Percentiles rank a stretch among this genome's conserved stretches.
phyloP scores from a whole-genome alignment of 1,140 invertebrate genomes.

The Bombus picipes region DNA sequence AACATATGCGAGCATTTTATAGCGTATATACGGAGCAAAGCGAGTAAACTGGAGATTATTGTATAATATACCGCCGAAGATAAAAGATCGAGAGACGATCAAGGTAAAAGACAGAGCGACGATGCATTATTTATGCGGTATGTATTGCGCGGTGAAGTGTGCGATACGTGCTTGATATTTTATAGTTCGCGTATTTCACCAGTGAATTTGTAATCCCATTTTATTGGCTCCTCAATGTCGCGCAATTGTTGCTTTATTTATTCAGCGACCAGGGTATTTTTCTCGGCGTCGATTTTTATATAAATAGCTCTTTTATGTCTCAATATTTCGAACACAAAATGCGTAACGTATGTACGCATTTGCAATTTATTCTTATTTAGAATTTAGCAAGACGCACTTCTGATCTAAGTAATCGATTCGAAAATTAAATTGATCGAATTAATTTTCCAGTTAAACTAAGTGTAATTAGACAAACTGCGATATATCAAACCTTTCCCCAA shows the following conservation, averaged over 20 bases:
- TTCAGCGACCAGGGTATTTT: no score
- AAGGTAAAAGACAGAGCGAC: background rate
- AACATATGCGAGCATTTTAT: background rate
- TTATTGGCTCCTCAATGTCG: background rate
- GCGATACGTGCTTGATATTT: background rate
- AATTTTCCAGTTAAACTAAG: no score
- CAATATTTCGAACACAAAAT: background rate
- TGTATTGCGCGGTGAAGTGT: background rate
- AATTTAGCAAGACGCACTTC: background rate
- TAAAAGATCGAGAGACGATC: background rate
- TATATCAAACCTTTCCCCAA: no score
- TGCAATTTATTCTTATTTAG: background rate
- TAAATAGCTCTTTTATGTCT: background rate
- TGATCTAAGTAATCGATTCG: no score
- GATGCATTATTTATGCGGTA: background rate
- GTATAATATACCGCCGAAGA: background rate
- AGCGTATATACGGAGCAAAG: no score
- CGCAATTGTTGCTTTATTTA: background rate
- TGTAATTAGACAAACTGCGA: no score
- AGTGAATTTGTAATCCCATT: background rate
- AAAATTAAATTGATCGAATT: no score
- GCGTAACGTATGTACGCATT: background rate
- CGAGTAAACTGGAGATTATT: background rate
- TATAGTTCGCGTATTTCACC: background rate
- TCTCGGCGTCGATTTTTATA: no score